phyloP scores from a whole-genome alignment of 1,140 invertebrate species.

The Hycleus phaleratus region DNA sequence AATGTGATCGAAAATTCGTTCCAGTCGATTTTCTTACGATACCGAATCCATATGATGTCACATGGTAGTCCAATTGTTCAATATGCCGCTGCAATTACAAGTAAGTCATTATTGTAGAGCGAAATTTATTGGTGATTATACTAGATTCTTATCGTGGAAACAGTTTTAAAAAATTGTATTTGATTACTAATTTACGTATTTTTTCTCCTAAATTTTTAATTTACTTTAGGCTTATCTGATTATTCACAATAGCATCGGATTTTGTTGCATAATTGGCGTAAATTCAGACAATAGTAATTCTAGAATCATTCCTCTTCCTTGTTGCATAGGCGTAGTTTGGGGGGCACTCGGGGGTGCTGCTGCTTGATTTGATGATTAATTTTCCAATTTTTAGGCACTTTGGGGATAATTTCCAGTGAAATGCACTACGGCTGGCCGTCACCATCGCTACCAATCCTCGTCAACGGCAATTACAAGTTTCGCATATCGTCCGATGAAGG shows the following conservation, averaged over 20 bases:
- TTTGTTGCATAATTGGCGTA: no score
- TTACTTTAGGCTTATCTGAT: no score
- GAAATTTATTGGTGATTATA: not conserved
- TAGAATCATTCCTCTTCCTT: no score
- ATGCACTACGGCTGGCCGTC: constrained; percentile 39
- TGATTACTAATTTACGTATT: no score
- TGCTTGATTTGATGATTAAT: no score
- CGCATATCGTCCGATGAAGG: constrained; percentile 38
- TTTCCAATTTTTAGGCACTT: constrained; percentile 20
- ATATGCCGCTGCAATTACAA: not conserved
- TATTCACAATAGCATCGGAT: no score
- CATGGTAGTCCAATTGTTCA: not conserved
- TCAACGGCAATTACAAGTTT: constrained; percentile 24
- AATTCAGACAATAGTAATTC: no score
- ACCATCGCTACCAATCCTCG: constrained; percentile 27
- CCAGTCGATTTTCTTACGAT: not conserved
- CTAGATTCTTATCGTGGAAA: no score
- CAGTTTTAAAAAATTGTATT: no score
- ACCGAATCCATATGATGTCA: not conserved
- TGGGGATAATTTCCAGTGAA: constrained; percentile 29
- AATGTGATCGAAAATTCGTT: not conserved
- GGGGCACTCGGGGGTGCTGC: no score
- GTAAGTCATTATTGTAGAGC: not conserved
- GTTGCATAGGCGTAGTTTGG: no score
- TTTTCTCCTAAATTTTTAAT: no score